Percentiles rank a stretch among this genome's conserved stretches.
Conservation (phyloP, 2,113 vertebrate genomes). For the Vireo altiloquus region DNA sequence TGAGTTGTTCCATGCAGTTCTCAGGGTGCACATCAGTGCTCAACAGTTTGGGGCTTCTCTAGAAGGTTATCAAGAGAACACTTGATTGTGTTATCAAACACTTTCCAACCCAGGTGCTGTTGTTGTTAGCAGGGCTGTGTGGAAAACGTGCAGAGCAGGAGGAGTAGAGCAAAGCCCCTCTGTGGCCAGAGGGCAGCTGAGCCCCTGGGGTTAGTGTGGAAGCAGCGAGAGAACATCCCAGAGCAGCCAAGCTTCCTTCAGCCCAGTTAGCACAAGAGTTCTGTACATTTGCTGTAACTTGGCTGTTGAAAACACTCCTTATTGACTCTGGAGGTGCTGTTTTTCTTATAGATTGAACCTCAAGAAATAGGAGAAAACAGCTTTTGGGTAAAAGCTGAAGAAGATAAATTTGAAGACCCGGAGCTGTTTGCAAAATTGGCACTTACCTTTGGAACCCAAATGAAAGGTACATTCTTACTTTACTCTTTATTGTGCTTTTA, state of each 20-base stretch:
- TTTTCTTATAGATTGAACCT: conserved; percentile 90
- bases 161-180: rapidly evolving
- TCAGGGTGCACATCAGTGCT: not conserved
- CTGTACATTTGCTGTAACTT: not conserved
- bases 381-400: conserved; percentile 97
- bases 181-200: not conserved
- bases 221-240: too few species aligned
- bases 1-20: rapidly evolving
- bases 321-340: not conserved
- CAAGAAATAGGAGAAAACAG: conserved; percentile 93
- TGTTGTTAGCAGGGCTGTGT: not conserved
- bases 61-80: not conserved
- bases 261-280: rapidly evolving
- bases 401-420: conserved; percentile 90
- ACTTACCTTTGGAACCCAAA: conserved; percentile 88
- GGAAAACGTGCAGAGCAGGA: not conserved
- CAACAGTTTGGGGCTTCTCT: not conserved
- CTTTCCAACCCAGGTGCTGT: not conserved
- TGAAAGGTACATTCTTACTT: conserved; percentile 82
- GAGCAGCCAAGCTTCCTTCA: rapidly evolving
- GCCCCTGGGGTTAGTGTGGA: not conserved
- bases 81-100: too few species aligned
- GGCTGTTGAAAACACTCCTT: not conserved
- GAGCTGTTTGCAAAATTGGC: conserved; percentile 91
- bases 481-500: not conserved